Evolutionary conservation across 1,140 invertebrate species (phyloP), one percentile per base, ranked within the genome.

Genomic region (Coenobita brevimanus): DNA sequence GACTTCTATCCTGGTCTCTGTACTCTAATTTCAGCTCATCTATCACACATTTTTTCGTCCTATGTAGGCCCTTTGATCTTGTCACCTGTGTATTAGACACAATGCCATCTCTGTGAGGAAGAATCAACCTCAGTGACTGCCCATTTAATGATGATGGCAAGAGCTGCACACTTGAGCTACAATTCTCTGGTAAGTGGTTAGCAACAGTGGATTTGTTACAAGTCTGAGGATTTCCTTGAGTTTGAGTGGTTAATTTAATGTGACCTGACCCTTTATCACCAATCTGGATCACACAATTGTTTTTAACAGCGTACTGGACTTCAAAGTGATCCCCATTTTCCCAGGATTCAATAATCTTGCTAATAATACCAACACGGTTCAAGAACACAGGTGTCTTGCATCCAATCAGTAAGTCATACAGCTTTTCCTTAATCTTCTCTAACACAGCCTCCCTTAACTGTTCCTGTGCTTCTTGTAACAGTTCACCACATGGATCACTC

Each of bases 281-380:
- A 71, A 71, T 8, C 41, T 13, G 15, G 17, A 21, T 15, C n/a
- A 38, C 33, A 0, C 41, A 27, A 69, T 33, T 71, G 13, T 10
- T 71, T 2, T 36, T 38, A 38, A 36, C 33, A 71, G 75, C 43
- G n/a, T 79, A 79, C 54, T 60, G 54, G 3, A 81, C 36, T 36
- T 81, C 78, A 64, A 81, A 64, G 38, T 81, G 24, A 41, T 75
- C 54, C 21, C 73, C 71, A 43, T 75, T 85, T 21, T 76, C 82
- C 82, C 82, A 85, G 33, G 69, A 75, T 24, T 85, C 82, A 3
- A 85, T 62, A 24, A 85, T 33, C 30, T 64, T 76, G 15, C 76
- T 76, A 50, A 85, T 85, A 27, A 75, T 54, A 76, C 54, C 43
- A 24, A 85, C 30, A 76, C 82, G 82, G 38, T 85, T 54, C 71